These are phyloP conservation scores for Eretmocerus hayati DNA, from an alignment of 2,888 invertebrate species.

Conservation along the genomic window DNA sequence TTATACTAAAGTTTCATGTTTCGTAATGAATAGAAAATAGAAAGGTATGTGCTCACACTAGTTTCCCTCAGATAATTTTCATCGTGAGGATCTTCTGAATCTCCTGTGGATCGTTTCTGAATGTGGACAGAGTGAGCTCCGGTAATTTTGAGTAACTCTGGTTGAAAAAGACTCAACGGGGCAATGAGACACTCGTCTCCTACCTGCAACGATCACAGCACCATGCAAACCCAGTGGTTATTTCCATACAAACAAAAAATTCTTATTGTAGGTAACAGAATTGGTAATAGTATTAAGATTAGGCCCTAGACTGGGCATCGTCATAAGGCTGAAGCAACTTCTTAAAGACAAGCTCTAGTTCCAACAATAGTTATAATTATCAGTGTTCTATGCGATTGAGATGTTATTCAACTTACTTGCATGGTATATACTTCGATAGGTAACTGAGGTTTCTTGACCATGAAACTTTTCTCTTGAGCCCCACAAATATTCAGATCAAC, in stretches of 20 bases:
- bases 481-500: slow-evolving; percentile 86
- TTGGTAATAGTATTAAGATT: neutral
- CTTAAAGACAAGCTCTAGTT: neutral
- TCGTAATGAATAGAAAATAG: neutral
- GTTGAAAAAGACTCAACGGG: slow-evolving; percentile 80
- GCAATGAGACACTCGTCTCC: slow-evolving; percentile 92
- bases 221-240: neutral
- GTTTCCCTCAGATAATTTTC: slow-evolving; percentile 87
- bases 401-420: slow-evolving; percentile 49
- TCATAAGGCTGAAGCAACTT: slow-evolving; percentile 6
- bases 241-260: neutral
- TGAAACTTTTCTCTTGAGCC: slow-evolving; percentile 74
- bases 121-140: slow-evolving; percentile 67
- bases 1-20: neutral
- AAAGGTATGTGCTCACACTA: slow-evolving; percentile 50
- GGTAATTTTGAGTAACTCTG: slow-evolving; percentile 80
- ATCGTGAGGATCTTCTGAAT: slow-evolving; percentile 91
- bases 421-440: slow-evolving; percentile 66
- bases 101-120: slow-evolving; percentile 64
- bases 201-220: slow-evolving; percentile 49
- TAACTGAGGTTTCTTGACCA: slow-evolving; percentile 65
- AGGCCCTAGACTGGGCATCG: no score
- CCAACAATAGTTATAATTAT: neutral
- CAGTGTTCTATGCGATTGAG: neutral
- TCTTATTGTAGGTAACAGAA: neutral